Evolutionary conservation across 2,888 invertebrate genomes (phyloP), one percentile per base, ranked within the genome.

Genomic region (Lasiommata megera): DNA sequence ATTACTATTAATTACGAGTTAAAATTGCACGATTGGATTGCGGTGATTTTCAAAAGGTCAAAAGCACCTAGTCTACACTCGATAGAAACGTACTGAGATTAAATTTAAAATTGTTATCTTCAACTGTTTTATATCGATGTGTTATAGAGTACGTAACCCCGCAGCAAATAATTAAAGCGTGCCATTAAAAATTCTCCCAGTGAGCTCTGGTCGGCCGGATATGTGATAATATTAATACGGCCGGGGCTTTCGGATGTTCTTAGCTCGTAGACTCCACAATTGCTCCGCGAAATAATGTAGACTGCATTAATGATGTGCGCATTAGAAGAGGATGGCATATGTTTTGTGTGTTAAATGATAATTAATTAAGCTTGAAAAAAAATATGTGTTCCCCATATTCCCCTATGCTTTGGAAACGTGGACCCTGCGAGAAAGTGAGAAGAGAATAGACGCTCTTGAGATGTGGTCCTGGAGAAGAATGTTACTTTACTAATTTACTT

Each of bases 181-280:
- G 76, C 76, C 90, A 89, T 90, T 89, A 88, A 89, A 89, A 89
- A 89, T 90, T 89, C 90, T 83, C 88, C 84, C 83, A 80, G 80
- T 73, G 82, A 79, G 82, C 81, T 79, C 76, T 74, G 80, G 74
- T 67, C 70, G 79, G 73, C 83, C 89, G 89, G 88, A 88, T 88
- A 87, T 82, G 82, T 88, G 90, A 88, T 89, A 88, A 87, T 90
- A 89, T 90, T 89, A 89, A 89, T 89, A 86, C 77, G 77, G 67
- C 66, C 68, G 67, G 73, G 75, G 68, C 67, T 69, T 68, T 69
- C 63, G 68, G 68, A 69, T 67, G 72, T 74, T 77, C 77, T 76
- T 72, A 72, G 73, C 68, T 68, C 68, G 68, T 68, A 70, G 69
- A 73, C 71, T 73, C 72, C 69, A 70, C 73, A 61, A 63, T 66